Base-by-base conservation (phyloP, 2,888 invertebrate genomes). In the Brachynemurus nebulosus region DNA sequence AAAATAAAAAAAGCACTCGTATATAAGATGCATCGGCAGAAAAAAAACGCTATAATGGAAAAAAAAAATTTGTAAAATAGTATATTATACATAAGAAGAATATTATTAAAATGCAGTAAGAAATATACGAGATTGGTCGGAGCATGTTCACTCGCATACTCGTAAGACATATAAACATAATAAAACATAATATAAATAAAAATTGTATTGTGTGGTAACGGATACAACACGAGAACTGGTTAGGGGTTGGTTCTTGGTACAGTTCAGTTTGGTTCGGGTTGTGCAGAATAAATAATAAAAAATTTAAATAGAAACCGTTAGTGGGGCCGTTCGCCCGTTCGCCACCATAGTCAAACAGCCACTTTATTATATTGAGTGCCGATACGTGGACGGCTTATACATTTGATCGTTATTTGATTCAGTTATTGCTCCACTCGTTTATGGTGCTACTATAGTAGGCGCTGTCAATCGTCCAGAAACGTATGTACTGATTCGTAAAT, bases 281-380 rank as follows among this genome's bases (percentile, higher is more conserved):
- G 30, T 30, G 30, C 30, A 30, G 30, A 30, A 30, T 30, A 30
- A 30, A 30, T 30, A n/a, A n/a, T n/a, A 30, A 30, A 30, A 30
- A 30, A 30, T 30, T 30, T 30, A 30, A 30, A 30, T 11, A 30
- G 30, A 8, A 30, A 30, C 30, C 30, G 30, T 30, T 30, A 30
- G n/a, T 30, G n/a, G n/a, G 5, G n/a, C 4, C 7, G 27, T 4
- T 30, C n/a, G 30, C 14, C 30, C 14, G 9, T 30, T 4, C 30
- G n/a, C 30, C 8, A 8, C n/a, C 12, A n/a, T 27, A 30, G n/a
- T 12, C 14, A 30, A n/a, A 30, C 5, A 30, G 3, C n/a, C 30
- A 30, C 30, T 30, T 30, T 30, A 30, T 30, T 30, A 30, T 30
- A 30, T 30, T 30, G 30, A 30, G 30, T 30, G 30, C 30, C 30